Base-by-base conservation (phyloP, 1,140 invertebrate genomes). In the Aphelenchoides avenae region DNA sequence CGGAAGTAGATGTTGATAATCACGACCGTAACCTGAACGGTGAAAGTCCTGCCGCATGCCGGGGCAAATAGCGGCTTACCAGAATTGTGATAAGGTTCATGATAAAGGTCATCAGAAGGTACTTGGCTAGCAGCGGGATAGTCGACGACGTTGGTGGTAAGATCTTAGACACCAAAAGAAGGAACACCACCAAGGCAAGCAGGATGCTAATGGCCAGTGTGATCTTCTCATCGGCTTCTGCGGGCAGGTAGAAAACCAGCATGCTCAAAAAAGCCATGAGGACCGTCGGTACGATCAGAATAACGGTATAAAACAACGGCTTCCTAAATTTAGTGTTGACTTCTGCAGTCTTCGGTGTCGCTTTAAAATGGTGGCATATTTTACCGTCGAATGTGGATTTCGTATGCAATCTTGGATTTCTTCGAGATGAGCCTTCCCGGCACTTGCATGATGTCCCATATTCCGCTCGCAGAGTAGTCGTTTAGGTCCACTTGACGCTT, bases 1-100 rank as follows among this genome's bases (percentile, higher is more conserved):
- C 92, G 83, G 82, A 96, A 97, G 77, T 97, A 96, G 88, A 89
- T 91, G 78, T 98, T 98, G 71, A 98, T 95, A 67, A 97, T 94
- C 71, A 97, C 86, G 24, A 97, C 92, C 0, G 94, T 97, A 3
- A 95, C 88, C 52, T 44, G 42, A 13, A 44, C 13, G 11, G 15
- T n/a, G 15, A 13, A 39, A 13, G 42, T 39, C 39, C 39, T 13
- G 11, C 42, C 15, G 30, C 3, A 61, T 54, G 15, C 60, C 43
- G 27, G 59, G 50, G 36, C 37, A 61, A 29, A 61, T 61, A 7
- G 98, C 81, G 1, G 94, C 96, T 79, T 98, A 98, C 42, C 94
- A 69, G 49, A 80, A 98, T 95, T 83, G 90, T 92, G 62, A 97
- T 87, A 26, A 94, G 95, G 79, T 98, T 97, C 91, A 98, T 95